Conservation (phyloP, 2,113 vertebrate species). For the Boulengeromyrus knoepffleri region DNA sequence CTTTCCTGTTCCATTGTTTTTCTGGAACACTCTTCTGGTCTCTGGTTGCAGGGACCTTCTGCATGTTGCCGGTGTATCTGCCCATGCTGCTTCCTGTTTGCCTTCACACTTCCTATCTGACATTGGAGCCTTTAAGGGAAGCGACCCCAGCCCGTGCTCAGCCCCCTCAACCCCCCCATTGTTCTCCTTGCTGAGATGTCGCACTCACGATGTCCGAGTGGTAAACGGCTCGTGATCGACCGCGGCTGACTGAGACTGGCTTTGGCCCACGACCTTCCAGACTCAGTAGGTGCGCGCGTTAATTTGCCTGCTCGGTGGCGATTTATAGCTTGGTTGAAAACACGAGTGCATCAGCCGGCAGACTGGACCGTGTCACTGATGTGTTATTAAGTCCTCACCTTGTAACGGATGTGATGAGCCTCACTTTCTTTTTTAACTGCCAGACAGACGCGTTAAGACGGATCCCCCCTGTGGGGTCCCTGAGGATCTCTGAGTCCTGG, state of each 20-base stretch:
- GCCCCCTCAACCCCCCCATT: not conserved
- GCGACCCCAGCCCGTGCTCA: not conserved
- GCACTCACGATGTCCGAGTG: not conserved
- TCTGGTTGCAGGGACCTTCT: not conserved
- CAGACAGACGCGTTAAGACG: not conserved
- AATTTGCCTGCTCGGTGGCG: not conserved
- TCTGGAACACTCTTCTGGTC: not conserved
- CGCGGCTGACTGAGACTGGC: not conserved
- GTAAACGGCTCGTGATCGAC: not conserved
- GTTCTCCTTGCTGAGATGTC: not conserved
- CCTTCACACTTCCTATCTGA: not conserved
- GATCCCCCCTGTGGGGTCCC: not conserved
- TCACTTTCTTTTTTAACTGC: not conserved
- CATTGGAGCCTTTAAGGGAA: not conserved
- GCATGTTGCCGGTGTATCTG: not conserved
- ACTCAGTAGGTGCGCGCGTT: not conserved
- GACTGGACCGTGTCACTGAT: not conserved
- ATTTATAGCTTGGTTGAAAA: not conserved
- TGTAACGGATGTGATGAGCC: not conserved
- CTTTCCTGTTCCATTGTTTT: not conserved
- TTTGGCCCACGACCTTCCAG: not conserved
- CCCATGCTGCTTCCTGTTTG: not conserved
- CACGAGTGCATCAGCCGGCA: not conserved
- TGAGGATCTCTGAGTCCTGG: not conserved
- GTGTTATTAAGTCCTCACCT: not conserved